phyloP scores from a whole-genome alignment of 30 jellyfish, hydroid and myxozoan species.

The Aurelia aurita region DNA sequence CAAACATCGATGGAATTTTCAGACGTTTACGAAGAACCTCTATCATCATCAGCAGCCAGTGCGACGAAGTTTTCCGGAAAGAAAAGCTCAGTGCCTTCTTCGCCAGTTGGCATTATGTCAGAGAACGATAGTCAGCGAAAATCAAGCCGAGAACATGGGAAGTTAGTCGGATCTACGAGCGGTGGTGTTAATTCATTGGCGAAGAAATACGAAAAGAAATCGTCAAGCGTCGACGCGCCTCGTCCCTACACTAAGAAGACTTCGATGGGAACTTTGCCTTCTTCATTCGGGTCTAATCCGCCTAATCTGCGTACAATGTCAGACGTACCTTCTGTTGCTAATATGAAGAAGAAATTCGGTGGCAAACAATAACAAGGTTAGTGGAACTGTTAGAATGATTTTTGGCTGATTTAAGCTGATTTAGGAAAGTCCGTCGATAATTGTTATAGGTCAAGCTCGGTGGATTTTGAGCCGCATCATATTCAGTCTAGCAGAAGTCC shows the following conservation, averaged over 20 bases:
- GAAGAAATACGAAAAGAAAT: constrained; percentile 56
- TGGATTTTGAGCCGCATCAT: too few relatives aligned
- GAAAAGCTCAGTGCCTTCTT: background rate
- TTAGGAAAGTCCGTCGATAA: background rate
- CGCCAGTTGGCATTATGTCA: constrained; percentile 10
- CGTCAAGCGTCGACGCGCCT: constrained; percentile 42
- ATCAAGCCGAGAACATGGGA: constrained; percentile 8
- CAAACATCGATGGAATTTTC: background rate
- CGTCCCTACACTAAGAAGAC: constrained; percentile 38
- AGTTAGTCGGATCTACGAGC: constrained; percentile 39
- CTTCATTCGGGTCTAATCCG: background rate
- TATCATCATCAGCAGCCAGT: background rate
- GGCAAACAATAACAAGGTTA: constrained; percentile 2
- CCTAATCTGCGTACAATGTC: background rate
- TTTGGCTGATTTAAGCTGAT: background rate
- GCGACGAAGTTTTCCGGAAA: background rate
- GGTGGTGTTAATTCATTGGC: constrained; percentile 61
- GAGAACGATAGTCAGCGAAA: background rate
- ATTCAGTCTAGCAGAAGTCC: too few relatives aligned
- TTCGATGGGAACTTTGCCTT: constrained; percentile 7
- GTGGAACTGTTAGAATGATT: background rate
- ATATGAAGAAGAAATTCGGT: constrained; percentile 50
- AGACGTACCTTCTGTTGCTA: constrained; percentile 39
- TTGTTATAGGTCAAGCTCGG: too few relatives aligned
- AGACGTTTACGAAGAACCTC: constrained; percentile 37